Conservation (phyloP, 2,888 invertebrate species). For the Ichneumoninae sp. region DNA sequence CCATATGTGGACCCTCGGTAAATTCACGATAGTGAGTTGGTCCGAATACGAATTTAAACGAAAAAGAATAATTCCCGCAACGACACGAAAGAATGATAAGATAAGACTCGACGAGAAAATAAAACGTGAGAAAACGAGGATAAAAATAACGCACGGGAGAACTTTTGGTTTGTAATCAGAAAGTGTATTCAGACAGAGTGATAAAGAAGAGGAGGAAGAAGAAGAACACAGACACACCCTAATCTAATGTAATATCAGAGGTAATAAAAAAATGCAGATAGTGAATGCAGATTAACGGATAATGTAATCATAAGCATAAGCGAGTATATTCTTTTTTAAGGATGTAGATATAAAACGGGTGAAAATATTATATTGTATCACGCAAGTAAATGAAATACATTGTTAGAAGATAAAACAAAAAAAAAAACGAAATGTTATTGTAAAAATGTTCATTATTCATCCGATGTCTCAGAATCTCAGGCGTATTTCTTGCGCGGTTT, state of each 20-base stretch:
- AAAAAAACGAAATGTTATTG: constrained; percentile 33
- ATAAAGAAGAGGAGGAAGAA: constrained; percentile 37
- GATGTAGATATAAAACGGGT: constrained; percentile 71
- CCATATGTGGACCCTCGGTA: constrained; percentile 29
- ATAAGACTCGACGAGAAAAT: background rate
- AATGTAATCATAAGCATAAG: constrained; percentile 69
- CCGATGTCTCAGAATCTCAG: background rate
- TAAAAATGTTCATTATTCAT: constrained; percentile 29
- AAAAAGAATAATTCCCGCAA: constrained; percentile 17
- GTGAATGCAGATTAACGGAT: constrained; percentile 65
- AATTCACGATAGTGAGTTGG: constrained; percentile 38
- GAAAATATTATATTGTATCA: constrained; percentile 72
- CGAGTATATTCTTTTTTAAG: constrained; percentile 74
- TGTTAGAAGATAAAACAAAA: constrained; percentile 69
- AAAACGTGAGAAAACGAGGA: background rate
- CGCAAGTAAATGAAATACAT: constrained; percentile 72
- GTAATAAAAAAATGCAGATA: constrained; percentile 38
- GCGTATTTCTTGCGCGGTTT: background rate
- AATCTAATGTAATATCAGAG: constrained; percentile 61
- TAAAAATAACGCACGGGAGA: constrained; percentile 22
- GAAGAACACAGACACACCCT: constrained; percentile 51
- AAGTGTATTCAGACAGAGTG: constrained; percentile 26
- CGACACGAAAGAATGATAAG: constrained; percentile 12
- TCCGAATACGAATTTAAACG: constrained; percentile 16
- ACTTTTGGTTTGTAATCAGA: constrained; percentile 41